Evolutionary conservation across 1,140 invertebrate genomes (phyloP).

Genomic region (Oryzaephilus surinamensis): DNA sequence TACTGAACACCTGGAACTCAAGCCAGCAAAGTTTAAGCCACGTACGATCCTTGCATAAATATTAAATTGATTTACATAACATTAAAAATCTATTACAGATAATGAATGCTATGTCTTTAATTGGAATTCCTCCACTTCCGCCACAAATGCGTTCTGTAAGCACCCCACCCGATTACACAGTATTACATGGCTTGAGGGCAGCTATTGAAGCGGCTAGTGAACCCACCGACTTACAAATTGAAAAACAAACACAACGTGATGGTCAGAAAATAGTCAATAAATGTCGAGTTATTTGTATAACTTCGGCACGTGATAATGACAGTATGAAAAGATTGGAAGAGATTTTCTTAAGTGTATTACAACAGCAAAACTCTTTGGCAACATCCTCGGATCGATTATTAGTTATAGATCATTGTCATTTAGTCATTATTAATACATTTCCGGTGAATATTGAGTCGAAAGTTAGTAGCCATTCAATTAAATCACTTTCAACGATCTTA

Average conservation of each 20-base stretch:
- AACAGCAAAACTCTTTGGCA: slow-evolving; percentile 70
- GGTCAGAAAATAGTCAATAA: slow-evolving; percentile 36
- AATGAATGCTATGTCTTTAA: slow-evolving; percentile 58
- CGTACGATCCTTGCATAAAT: no score
- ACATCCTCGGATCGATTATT: slow-evolving; percentile 52
- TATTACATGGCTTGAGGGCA: slow-evolving; percentile 75
- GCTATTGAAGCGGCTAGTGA: slow-evolving; percentile 79
- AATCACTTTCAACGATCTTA: slow-evolving; percentile 51
- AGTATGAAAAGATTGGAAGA: slow-evolving; percentile 76
- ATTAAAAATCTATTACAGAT: slow-evolving; percentile 43
- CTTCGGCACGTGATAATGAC: slow-evolving; percentile 70
- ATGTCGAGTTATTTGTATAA: slow-evolving; percentile 81
- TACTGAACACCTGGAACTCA: slow-evolving; percentile 70
- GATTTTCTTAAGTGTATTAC: slow-evolving; percentile 66
- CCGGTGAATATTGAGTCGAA: slow-evolving; percentile 64
- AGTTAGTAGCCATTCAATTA: slow-evolving; percentile 56
- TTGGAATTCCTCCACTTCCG: slow-evolving; percentile 51
- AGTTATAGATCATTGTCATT: slow-evolving; percentile 73
- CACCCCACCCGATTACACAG: slow-evolving; percentile 62
- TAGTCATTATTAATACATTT: slow-evolving; percentile 80
- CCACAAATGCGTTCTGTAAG: slow-evolving; percentile 38
- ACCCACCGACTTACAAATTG: slow-evolving; percentile 59
- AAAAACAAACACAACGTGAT: slow-evolving; percentile 20
- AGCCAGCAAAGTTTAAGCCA: slow-evolving; percentile 73
- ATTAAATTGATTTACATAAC: no score